A percentile compares a stretch with the other conserved stretches of the same genome.
Evolutionary conservation across 2,888 invertebrate genomes (phyloP).

Genomic region (Lasioglossum pauxillum): DNA sequence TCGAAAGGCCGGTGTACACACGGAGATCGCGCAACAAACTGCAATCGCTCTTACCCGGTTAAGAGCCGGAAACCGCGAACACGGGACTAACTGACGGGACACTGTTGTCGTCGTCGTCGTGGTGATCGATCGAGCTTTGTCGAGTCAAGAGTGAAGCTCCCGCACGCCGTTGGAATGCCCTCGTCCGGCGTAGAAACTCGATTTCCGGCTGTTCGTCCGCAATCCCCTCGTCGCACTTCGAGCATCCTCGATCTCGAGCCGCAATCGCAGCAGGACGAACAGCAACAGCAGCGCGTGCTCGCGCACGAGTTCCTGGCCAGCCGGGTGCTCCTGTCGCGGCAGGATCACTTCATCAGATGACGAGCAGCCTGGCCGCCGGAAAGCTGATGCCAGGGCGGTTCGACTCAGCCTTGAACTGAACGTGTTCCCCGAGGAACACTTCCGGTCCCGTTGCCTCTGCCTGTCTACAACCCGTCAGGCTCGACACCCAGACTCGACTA

Average conservation of each 20-base stretch:
- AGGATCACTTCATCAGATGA: slow-evolving; percentile 79
- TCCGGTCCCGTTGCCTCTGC: slow-evolving; percentile 1
- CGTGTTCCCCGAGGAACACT: slow-evolving; percentile 10
- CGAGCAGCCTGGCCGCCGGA: slow-evolving; percentile 79
- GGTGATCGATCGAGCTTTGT: slow-evolving; percentile 35
- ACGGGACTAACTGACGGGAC: not conserved
- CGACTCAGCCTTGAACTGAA: slow-evolving; percentile 63
- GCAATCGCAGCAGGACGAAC: slow-evolving; percentile 30
- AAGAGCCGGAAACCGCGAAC: not conserved
- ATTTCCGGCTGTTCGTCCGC: slow-evolving; percentile 51
- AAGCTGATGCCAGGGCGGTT: slow-evolving; percentile 78
- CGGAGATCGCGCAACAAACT: not conserved
- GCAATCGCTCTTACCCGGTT: not conserved
- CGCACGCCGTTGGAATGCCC: slow-evolving; percentile 74
- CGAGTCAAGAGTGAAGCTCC: slow-evolving; percentile 50
- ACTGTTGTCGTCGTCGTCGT: not conserved
- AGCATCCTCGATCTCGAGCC: slow-evolving; percentile 40
- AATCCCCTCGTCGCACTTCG: slow-evolving; percentile 46
- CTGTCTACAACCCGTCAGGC: not conserved
- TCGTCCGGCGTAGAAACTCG: slow-evolving; percentile 58
- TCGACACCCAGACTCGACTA: not conserved
- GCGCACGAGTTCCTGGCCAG: slow-evolving; percentile 57
- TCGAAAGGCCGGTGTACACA: not conserved
- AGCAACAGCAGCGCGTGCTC: slow-evolving; percentile 20
- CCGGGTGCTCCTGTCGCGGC: slow-evolving; percentile 70